Conservation (phyloP, 2,888 invertebrate genomes). For the Rhagonycha lutea region DNA sequence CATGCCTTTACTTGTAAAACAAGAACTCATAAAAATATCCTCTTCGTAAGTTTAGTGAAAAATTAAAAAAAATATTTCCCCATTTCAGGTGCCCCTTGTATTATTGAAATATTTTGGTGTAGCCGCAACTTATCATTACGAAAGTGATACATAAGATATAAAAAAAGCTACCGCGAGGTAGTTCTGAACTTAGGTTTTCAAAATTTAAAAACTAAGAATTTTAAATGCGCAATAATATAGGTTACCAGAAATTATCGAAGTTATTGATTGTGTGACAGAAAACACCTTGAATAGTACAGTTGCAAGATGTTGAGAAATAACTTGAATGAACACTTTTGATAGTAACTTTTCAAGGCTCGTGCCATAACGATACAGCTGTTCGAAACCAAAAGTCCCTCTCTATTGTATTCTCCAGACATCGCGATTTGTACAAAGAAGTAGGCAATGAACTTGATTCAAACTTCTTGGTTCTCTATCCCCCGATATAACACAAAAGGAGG, state of each 20-base stretch:
- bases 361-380: constrained; percentile 25
- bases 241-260: not conserved
- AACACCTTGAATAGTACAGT: constrained; percentile 22
- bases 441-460: constrained; percentile 19
- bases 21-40: not conserved
- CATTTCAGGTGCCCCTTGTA: not conserved
- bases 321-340: constrained; percentile 22
- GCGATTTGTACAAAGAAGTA: constrained; percentile 23
- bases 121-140: not conserved
- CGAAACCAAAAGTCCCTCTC: constrained; percentile 22
- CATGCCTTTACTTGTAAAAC: not conserved
- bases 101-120: not conserved
- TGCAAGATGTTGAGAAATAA: constrained; percentile 18
- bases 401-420: constrained; percentile 26
- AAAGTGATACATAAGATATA: not conserved
- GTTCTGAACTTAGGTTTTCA: not conserved
- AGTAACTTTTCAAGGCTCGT: constrained; percentile 19
- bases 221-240: not conserved
- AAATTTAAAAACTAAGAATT: not conserved
- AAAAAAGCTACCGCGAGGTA: not conserved
- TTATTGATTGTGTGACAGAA: not conserved
- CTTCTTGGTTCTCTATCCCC: constrained; percentile 10
- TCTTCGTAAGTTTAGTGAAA: not conserved
- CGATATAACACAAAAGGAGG: constrained; percentile 10
- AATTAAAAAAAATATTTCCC: no score